phyloP scores from a whole-genome alignment of 2,113 vertebrate genomes.

The Seriola dumerili region DNA sequence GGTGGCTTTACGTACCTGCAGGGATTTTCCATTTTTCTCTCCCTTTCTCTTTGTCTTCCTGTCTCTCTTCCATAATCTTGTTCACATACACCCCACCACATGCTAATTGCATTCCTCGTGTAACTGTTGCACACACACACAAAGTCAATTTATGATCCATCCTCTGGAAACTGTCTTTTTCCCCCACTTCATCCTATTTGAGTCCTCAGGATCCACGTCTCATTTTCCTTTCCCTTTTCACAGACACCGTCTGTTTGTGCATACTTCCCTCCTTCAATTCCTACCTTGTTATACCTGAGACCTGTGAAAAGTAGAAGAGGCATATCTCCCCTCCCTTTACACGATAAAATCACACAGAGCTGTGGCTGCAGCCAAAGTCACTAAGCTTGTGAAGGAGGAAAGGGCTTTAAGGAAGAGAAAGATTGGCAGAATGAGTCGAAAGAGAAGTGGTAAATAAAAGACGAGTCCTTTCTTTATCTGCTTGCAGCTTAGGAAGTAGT shows the following conservation, averaged over 20 bases:
- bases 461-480: constrained; percentile 55
- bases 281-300: constrained; percentile 64
- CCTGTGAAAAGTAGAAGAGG: constrained; percentile 51
- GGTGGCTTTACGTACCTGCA: constrained; percentile 65
- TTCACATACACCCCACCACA: constrained; percentile 51
- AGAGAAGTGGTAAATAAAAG: constrained; percentile 65
- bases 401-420: constrained; percentile 60
- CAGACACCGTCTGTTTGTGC: constrained; percentile 16
- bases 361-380: constrained; percentile 50
- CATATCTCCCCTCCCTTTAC: constrained; percentile 59
- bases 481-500: constrained; percentile 49
- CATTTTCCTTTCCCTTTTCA: constrained; percentile 49
- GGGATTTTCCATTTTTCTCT: constrained; percentile 62
- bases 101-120: constrained; percentile 62
- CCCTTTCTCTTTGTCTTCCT: constrained; percentile 38
- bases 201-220: constrained; percentile 38
- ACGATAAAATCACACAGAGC: constrained; percentile 68
- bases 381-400: constrained; percentile 58
- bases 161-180: neutral
- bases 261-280: constrained; percentile 33
- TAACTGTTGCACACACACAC: constrained; percentile 41
- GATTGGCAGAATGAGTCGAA: constrained; percentile 60
- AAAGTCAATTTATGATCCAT: constrained; percentile 43
- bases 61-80: constrained; percentile 41
- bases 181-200: constrained; percentile 21